Percentiles rank a stretch among this genome's conserved stretches.
Evolutionary conservation across 2,113 vertebrate species (phyloP).

Genomic region (Dromaius novaehollandiae): DNA sequence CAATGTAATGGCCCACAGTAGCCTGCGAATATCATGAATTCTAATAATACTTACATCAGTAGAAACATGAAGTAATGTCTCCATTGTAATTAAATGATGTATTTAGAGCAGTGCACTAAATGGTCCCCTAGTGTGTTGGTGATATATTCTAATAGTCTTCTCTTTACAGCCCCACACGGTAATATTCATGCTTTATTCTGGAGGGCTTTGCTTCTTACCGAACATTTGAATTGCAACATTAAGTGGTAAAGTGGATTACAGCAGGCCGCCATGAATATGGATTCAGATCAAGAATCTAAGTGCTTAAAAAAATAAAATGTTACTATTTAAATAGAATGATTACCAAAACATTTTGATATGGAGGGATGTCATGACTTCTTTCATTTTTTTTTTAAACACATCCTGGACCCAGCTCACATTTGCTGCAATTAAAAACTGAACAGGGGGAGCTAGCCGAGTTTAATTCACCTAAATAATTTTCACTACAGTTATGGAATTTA

Average conservation of each 20-base stretch:
- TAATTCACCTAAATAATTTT: slow-evolving; percentile 75
- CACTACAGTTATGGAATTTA: slow-evolving; percentile 70
- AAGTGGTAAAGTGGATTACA: slow-evolving; percentile 93
- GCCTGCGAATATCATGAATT: slow-evolving; percentile 99
- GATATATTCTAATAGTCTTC: slow-evolving; percentile 98
- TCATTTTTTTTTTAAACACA: background rate
- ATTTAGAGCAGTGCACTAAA: slow-evolving; percentile 95
- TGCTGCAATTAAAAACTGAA: slow-evolving; percentile 72
- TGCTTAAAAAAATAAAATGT: slow-evolving; percentile 84
- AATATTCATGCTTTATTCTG: slow-evolving; percentile 97
- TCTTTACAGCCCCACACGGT: slow-evolving; percentile 89
- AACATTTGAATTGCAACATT: slow-evolving; percentile 95
- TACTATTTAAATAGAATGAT: slow-evolving; percentile 81
- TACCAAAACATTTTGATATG: slow-evolving; percentile 81
- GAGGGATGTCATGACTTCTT: slow-evolving; percentile 52
- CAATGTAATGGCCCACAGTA: slow-evolving; percentile 96
- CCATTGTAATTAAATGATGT: slow-evolving; percentile 95
- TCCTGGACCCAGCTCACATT: slow-evolving; percentile 54
- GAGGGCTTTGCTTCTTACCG: slow-evolving; percentile 88
- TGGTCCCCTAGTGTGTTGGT: slow-evolving; percentile 93
- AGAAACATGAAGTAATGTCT: slow-evolving; percentile 99
- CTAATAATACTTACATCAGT: slow-evolving; percentile 99
- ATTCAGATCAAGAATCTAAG: slow-evolving; percentile 84
- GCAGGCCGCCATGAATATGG: slow-evolving; percentile 85
- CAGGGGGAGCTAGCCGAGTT: slow-evolving; percentile 54